Evolutionary conservation across 2,797 vertebrate species (phyloP).

Genomic region (Margarornis squamiger): DNA sequence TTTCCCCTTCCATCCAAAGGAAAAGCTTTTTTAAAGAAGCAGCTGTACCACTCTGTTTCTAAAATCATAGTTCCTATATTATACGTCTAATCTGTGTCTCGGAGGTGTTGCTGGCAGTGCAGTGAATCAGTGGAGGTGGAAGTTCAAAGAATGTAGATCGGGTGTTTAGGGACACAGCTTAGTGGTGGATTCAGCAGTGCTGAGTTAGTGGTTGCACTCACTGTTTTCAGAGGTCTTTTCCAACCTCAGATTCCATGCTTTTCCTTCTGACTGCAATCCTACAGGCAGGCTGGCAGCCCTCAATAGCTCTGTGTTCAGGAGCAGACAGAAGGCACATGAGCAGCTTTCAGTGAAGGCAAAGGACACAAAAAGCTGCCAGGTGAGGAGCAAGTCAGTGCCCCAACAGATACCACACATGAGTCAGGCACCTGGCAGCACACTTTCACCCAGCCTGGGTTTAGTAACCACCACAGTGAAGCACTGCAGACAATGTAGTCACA

Average conservation of each 20-base stretch:
- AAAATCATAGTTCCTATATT: neutral
- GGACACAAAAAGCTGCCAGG: neutral
- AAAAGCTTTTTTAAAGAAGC: neutral
- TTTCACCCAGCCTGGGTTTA: neutral
- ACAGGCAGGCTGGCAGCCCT: neutral
- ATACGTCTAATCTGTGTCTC: neutral
- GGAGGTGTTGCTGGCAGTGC: neutral
- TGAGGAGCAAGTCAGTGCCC: neutral
- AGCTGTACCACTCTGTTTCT: neutral
- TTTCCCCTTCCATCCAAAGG: neutral
- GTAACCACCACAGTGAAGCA: neutral
- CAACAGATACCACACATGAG: neutral
- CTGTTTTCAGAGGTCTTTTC: neutral
- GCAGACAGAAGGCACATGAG: accelerated
- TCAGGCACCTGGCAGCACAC: neutral
- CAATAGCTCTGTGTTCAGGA: neutral
- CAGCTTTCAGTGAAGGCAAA: neutral
- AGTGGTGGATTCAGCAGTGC: neutral
- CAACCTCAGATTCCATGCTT: neutral
- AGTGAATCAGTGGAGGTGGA: neutral
- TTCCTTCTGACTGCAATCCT: neutral
- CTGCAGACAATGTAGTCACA: neutral
- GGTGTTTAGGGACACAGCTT: neutral
- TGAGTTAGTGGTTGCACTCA: neutral
- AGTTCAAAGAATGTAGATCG: neutral